Evolutionary conservation across 2,797 vertebrate genomes (phyloP), one percentile per base, ranked within the genome.

Genomic region (Molossus alvarezi): DNA sequence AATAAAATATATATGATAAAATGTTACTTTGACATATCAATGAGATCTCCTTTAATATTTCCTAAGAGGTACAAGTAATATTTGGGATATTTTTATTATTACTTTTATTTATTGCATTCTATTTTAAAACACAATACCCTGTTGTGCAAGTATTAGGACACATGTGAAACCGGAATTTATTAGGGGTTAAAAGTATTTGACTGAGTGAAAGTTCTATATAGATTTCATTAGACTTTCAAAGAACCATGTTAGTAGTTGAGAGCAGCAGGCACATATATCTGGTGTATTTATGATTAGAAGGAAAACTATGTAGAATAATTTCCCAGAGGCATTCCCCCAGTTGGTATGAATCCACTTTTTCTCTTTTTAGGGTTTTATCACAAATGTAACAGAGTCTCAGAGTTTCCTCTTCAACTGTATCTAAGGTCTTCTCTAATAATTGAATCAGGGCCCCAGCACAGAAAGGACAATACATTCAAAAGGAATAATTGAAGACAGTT

Each of bases 351-450:
- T 75, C n/a, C n/a, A 62, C 14, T 58, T 73, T 72, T 76, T 48
- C n/a, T 14, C 37, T 37, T 89, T 90, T 55, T 65, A 58, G 48
- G 5, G 4, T 73, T 92, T 90, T 83, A n/a, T 84, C 80, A 92
- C 62, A 53, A 79, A 58, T 58, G 20, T 23, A 13, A 65, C 21
- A 20, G 1, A 67, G 23, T 45, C 17, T 87, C 55, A 20, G 20
- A 41, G 1, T 60, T 67, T 92, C 84, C 29, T 71, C 23, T 65
- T 94, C 37, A 72, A 18, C 29, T 71, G 5, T 12, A 9, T 60
- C 21, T 76, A 88, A 76, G 21, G 1, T 76, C 25, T 87, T 87
- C 41, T 65, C 4, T 55, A 76, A 25, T 94, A 53, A 62, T 33
- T 91, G 23, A 76, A 72, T 60, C 6, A 88, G 60, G n/a, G 12